A percentile compares a stretch with the other conserved stretches of the same genome.
Conservation (phyloP, 1,140 invertebrate genomes). For the Meloidogyne exigua region DNA sequence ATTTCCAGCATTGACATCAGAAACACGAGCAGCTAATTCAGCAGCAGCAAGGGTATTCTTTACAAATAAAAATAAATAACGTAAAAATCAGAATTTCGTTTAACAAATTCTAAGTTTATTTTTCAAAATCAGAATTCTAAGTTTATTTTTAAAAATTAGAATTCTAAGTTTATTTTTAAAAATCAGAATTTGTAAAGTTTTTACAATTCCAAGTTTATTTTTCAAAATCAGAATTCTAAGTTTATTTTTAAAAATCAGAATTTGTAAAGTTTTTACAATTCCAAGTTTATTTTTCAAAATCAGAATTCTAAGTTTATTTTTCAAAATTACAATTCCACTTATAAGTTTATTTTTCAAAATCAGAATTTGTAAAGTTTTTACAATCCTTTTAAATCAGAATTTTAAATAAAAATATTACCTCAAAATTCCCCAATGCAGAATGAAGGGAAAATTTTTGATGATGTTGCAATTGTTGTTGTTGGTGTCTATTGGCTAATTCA, state of each 20-base stretch:
- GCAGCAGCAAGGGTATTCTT: not conserved
- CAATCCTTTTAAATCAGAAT: no score
- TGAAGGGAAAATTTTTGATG: constrained; percentile 19
- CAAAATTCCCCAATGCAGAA: constrained; percentile 12
- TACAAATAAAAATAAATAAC: not conserved
- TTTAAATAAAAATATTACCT: not conserved
- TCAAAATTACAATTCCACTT: no score
- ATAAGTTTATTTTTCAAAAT: no score
- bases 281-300: not conserved
- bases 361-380: no score
- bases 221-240: no score
- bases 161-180: not conserved
- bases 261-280: not conserved
- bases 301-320: not conserved
- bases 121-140: not conserved
- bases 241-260: constrained; percentile 2
- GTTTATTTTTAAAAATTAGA: not conserved
- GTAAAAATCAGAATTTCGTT: not conserved
- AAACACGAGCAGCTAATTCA: not conserved
- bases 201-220: not conserved
- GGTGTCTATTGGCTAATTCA: constrained; percentile 18
- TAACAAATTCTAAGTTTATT: not conserved
- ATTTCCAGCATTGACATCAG: not conserved
- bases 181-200: not conserved
- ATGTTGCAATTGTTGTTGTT: not conserved